Evolutionary conservation across 2,888 invertebrate species (phyloP), one percentile per base, ranked within the genome.

Genomic region (Zaprionus lineosus): DNA sequence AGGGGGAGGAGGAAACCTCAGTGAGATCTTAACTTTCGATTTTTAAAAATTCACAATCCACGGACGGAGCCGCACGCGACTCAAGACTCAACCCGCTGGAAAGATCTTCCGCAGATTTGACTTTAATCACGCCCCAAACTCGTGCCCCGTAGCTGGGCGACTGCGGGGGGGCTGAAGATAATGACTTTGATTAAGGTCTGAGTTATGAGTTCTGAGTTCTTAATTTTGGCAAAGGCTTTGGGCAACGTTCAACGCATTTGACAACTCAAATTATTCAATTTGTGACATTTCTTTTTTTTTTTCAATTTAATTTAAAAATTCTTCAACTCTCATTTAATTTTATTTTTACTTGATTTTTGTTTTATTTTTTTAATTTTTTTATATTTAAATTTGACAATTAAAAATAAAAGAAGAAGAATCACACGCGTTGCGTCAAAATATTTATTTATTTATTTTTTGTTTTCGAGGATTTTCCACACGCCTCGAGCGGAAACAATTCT

Each of bases 61-160:
- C n/a, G n/a, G n/a, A n/a, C n/a, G n/a, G n/a, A n/a, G n/a, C n/a
- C n/a, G n/a, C n/a, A 36, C 55, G 57, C 58, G 48, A 55, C 58
- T 51, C 50, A 26, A 39, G 16, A 33, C n/a, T 19, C 40, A 29
- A 16, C 24, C 16, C 9, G 8, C 1, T 24, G 37, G 24, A 59
- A 47, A 7, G 43, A 43, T 21, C 44, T 37, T 24, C 3, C 8
- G 37, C 2, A 8, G 4, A 6, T 24, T 39, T 15, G 12, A 26
- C 46, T 62, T 41, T 14, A 67, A 63, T 63, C 82, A 74, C 74
- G 77, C 43, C 46, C 34, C 48, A 9, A 53, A 8, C 63, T 62
- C 74, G 76, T 74, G 81, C 26, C 4, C 5, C 18, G 24, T 24
- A 9, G 14, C 28, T 41, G 11, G 19, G n/a, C n/a, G n/a, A n/a